These are phyloP conservation scores for Masnerella sp. DNA, from an alignment of 2,888 invertebrate genomes.

Conservation along the genomic window DNA sequence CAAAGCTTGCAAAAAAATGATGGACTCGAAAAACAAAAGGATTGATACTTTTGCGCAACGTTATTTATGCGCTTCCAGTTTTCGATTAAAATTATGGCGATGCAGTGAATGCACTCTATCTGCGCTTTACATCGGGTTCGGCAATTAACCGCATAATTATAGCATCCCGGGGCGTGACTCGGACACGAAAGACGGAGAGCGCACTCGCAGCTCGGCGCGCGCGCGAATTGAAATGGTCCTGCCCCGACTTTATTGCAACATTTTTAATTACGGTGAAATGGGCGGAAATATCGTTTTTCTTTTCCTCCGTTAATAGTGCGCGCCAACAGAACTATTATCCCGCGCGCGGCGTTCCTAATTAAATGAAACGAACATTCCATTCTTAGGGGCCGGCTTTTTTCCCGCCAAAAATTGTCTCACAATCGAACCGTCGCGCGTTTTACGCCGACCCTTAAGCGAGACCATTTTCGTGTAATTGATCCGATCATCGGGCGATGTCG, in stretches of 20 bases:
- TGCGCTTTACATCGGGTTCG: constrained; percentile 71
- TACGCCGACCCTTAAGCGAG: constrained; percentile 26
- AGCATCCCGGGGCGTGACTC: constrained; percentile 74
- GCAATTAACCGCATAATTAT: constrained; percentile 76
- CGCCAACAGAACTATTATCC: constrained; percentile 52
- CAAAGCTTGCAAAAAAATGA: too few relatives aligned
- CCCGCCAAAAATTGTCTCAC: constrained; percentile 48
- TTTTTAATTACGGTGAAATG: constrained; percentile 74
- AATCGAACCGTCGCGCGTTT: constrained; percentile 36
- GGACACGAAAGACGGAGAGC: constrained; percentile 61
- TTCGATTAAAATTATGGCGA: constrained; percentile 55
- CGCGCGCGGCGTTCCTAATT: constrained; percentile 57
- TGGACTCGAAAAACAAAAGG: too few relatives aligned
- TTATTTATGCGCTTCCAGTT: constrained; percentile 46
- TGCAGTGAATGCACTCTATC: constrained; percentile 70
- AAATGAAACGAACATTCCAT: constrained; percentile 51
- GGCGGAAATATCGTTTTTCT: constrained; percentile 69
- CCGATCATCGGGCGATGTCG: constrained; percentile 49
- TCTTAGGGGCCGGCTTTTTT: constrained; percentile 45
- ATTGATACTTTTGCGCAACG: constrained; percentile 21
- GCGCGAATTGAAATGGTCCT: constrained; percentile 68
- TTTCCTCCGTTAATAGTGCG: constrained; percentile 46
- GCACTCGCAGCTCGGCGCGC: constrained; percentile 67
- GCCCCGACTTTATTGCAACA: constrained; percentile 70
- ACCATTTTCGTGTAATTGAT: constrained; percentile 49